Base-by-base conservation (phyloP, 1,140 invertebrate genomes). In the Hylyphantes graminicola region DNA sequence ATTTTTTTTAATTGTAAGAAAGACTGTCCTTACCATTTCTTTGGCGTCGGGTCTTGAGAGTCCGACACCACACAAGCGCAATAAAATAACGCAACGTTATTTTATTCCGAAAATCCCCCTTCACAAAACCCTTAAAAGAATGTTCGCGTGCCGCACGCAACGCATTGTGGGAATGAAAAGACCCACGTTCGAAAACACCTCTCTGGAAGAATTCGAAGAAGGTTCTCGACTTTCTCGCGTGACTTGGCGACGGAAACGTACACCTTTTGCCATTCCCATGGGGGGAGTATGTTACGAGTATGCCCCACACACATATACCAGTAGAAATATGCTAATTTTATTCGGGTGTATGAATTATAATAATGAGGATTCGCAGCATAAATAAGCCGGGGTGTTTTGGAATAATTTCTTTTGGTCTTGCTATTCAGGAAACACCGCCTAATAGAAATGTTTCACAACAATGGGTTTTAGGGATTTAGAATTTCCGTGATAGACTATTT, bases 291-390 rank as follows among this genome's bases (percentile, higher is more conserved):
- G 8, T 53, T 50, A 48, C 35, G 35, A 54, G 51, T 54, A 17
- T 54, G 48, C 12, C 57, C 57, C 55, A 11, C 35, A 35, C 35
- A 35, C 35, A 35, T 5, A 35, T 35, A 35, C 35, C 5, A 35
- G 35, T 83, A 83, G 75, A 19, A 15, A 11, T 65, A 83, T 83
- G 80, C 70, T 74, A 83, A 83, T 83, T 83, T 64, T 75, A 75
- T 83, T 64, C 61, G 57, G 70, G 50, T 53, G 80, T 75, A 83
- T 83, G 80, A 83, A 75, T 83, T 83, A 70, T 75, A 83, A 83
- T 83, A 83, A 83, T 74, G 59, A 21, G 12, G 12, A 54, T 67
- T 64, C 59, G n/a, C 19, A 50, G 74, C 59, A 78, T 78, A 78
- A 78, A 65, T 51, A 63, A n/a, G n/a, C 51, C 19, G 19, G 51